Percentiles rank a stretch among this genome's conserved stretches.
These are phyloP conservation scores for Plectropomus leopardus DNA, from an alignment of 2,113 vertebrate species.

Conservation along the genomic window DNA sequence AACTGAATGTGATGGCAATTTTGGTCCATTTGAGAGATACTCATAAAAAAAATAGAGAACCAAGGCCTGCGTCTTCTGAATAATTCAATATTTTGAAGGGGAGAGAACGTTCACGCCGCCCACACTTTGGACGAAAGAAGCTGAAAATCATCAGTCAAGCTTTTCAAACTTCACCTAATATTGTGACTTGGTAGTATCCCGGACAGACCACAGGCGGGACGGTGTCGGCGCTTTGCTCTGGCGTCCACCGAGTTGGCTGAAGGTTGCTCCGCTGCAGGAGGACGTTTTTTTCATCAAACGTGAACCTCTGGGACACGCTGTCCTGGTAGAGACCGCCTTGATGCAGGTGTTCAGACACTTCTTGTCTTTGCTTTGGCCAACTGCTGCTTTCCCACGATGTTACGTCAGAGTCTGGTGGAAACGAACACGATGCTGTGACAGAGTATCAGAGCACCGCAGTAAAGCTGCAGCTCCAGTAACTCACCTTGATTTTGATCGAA, in stretches of 20 bases:
- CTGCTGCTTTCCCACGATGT: constrained; percentile 88
- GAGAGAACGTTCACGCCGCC: not conserved
- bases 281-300: constrained; percentile 79
- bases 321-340: constrained; percentile 84
- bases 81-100: not conserved
- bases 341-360: constrained; percentile 83
- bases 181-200: constrained; percentile 89
- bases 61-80: not conserved
- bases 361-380: constrained; percentile 83
- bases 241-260: constrained; percentile 84
- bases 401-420: constrained; percentile 11
- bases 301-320: constrained; percentile 88
- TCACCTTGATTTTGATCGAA: constrained; percentile 46
- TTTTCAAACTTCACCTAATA: constrained; percentile 88
- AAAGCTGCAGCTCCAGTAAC: constrained; percentile 3
- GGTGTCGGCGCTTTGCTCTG: constrained; percentile 61
- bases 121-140: not conserved
- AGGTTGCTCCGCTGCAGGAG: constrained; percentile 88
- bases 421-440: not conserved
- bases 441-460: not conserved
- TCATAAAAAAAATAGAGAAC: not conserved
- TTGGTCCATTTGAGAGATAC: not conserved
- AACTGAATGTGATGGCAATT: not conserved
- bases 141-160: too few relatives aligned
- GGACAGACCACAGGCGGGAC: constrained; percentile 72